Percentiles rank a stretch among this genome's conserved stretches.
phyloP scores from a whole-genome alignment of 2,797 vertebrate species.

The Sylvia borin region DNA sequence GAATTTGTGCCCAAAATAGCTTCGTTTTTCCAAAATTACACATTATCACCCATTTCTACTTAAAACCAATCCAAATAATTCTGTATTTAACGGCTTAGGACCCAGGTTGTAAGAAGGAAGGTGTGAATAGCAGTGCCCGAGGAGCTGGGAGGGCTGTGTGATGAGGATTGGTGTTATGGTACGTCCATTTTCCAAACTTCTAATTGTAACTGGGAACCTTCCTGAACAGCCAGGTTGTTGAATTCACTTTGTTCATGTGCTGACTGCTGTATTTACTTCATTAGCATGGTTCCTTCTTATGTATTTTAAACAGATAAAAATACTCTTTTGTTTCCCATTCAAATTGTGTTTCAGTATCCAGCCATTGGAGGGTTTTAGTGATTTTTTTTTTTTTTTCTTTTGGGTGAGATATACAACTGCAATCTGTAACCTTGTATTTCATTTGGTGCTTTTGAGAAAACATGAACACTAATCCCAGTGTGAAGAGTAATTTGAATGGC shows the following conservation, averaged over 20 bases:
- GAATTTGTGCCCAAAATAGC: neutral
- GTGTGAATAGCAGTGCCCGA: neutral
- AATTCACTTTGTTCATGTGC: accelerated
- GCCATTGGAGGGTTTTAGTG: neutral
- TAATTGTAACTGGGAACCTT: accelerated
- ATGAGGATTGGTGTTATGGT: neutral
- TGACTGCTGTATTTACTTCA: neutral
- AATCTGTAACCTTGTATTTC: accelerated
- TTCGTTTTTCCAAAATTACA: neutral
- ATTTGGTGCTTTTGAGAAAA: neutral
- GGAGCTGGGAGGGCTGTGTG: too few relatives aligned
- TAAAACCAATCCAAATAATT: neutral
- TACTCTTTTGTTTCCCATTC: neutral
- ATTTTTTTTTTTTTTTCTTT: neutral
- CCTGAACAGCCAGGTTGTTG: neutral
- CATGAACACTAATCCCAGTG: neutral
- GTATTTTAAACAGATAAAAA: neutral
- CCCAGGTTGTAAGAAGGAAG: neutral
- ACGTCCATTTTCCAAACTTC: neutral
- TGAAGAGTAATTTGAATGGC: neutral
- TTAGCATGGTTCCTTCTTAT: accelerated
- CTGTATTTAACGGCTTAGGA: neutral
- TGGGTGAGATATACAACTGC: neutral
- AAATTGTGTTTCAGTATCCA: neutral
- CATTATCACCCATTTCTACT: neutral